Base-by-base conservation (phyloP, 1,140 invertebrate genomes). In the Drosophila tsacasi region DNA sequence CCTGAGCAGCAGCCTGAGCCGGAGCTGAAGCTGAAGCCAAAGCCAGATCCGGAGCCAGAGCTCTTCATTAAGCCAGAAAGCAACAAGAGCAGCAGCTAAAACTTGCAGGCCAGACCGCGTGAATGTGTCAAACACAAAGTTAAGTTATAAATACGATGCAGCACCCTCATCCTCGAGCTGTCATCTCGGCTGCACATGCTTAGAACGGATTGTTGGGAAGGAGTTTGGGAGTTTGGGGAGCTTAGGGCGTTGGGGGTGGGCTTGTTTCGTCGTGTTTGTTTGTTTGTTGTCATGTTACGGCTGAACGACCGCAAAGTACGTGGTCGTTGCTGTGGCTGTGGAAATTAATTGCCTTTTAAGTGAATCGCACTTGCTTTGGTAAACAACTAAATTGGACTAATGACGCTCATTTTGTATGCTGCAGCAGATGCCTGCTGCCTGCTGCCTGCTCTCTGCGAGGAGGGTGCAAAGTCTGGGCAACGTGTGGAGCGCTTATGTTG, bases 301-400 rank as follows among this genome's bases (percentile, higher is more conserved):
- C 84, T 89, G 89, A 92, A 89, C 91, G 85, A 91, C 86, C 91
- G 77, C 91, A 92, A 87, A 81, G 81, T 85, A 92, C 86, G 91
- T 92, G 82, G 82, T 72, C 79, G 71, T 72, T 42, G 76, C 66
- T 83, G 83, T 76, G 91, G 86, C 77, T 91, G 67, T 79, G 72
- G 75, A 91, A 86, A 92, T 92, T 92, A 92, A 92, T 92, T 92
- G 91, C 91, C 91, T 91, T 92, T 92, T 92, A 92, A 92, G 91
- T 92, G 91, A 92, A 92, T 92, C 91, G 89, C 91, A 86, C 83
- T 92, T 92, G 78, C 90, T 79, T 90, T 83, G 79, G 90, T 86
- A 90, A 90, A 90, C 85, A 92, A 92, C 89, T 90, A 91, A 91
- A 91, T 92, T 92, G 90, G 79, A 89, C 90, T 91, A 91, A 91